Base-by-base conservation (phyloP, 2,797 vertebrate species). In the Buphagus erythrorhynchus region DNA sequence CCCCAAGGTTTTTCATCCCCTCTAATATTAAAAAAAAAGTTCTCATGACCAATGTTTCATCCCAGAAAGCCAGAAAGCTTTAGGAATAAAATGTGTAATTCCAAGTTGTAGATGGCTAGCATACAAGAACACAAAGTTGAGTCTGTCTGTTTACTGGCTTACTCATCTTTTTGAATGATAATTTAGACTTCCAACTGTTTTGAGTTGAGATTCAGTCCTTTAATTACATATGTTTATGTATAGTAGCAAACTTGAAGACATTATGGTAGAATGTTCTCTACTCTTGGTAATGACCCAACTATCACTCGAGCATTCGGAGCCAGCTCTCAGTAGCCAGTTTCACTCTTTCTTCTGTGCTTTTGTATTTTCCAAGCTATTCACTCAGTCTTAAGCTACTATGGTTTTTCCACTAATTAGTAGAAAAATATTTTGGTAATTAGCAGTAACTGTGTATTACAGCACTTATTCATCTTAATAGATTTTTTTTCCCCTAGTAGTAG, bases 151-250 rank as follows among this genome's bases (percentile, higher is more conserved):
- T 94, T 97, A 94, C 82, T 89, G 58, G 81, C 93, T 97, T 95
- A 92, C 87, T 93, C 91, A 88, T 97, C 86, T 95, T 96, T 96
- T 71, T 95, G 90, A 94, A 88, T 94, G 80, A 52, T 95, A 95
- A 93, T 97, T 95, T 96, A 94, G 83, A 80, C 62, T 97, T 97
- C 93, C 95, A 97, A 81, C 78, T 97, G 90, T 97, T 97, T 97
- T 87, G 80, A 93, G 81, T 90, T 95, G 94, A 95, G 91, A 93
- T 96, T 96, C 92, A 95, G 83, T 91, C 86, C 91, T 96, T 95
- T 94, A 95, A 90, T 95, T 96, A 94, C 55, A 83, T 94, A 93
- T 97, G 91, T 96, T 95, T 95, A 93, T 95, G 81, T 90, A 87
- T 57, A 96, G 85, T 88, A 94, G 61, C 86, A 96, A 95, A 95